Evolutionary conservation across 2,797 vertebrate genomes (phyloP), one percentile per base, ranked within the genome.

Genomic region (Bradypodion ventrale): DNA sequence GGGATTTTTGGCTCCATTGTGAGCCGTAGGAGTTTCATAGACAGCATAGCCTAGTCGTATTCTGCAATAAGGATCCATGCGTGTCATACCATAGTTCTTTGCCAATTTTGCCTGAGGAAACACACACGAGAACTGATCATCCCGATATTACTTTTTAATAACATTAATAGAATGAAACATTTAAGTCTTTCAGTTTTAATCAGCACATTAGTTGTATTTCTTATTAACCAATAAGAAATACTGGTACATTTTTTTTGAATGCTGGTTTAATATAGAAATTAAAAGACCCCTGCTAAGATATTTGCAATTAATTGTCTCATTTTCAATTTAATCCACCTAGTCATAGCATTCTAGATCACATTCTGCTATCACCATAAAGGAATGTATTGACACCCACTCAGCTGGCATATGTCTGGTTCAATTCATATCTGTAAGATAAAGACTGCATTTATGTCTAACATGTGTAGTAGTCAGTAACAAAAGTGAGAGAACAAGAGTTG

Each of bases 41-140:
- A 99, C 98, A 0, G 98, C 98, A 0, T 98, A 99, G 3, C 98
- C 98, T 81, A 99, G 94, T 44, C 98, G 96, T 85, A 99, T 94
- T 10, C 98, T 95, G 83, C 98, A 99, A 89, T 99, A 99, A 0
- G 98, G 98, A 92, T 99, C 98, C 98, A 99, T 99, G 21, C 98
- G 97, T 0, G 98, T 99, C 98, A 99, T 98, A 0, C 98, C 98
- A 0, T 99, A 99, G 91, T 99, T 99, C 93, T 99, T 99, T 2
- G 98, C 98, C 89, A 99, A 89, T 93, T 99, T 99, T 59, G 98
- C 98, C 98, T 99, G 70, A 27, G 62, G 89, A 91, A 5, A 75
- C 75, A 82, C 83, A 79, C 7, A 23, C 1, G 1, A 1, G 37
- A 90, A 79, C 62, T 32, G 69, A 73, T 46, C 29, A 56, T 29